Conservation (phyloP, 1,140 invertebrate genomes). For the Calliphora vicina region DNA sequence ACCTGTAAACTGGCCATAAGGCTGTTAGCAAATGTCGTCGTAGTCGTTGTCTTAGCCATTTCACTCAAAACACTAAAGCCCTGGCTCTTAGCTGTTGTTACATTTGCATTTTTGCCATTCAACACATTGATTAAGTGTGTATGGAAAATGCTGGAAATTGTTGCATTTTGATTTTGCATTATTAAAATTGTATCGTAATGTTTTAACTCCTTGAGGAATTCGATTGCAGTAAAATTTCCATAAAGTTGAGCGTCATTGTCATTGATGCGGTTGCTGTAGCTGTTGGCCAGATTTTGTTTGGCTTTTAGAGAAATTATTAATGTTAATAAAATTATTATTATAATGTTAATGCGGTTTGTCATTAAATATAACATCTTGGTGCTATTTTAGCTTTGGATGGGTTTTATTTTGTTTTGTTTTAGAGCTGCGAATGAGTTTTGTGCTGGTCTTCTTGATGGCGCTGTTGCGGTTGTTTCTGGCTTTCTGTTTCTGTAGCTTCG, state of each 20-base stretch:
- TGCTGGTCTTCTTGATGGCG: background rate
- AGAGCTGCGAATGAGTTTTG: background rate
- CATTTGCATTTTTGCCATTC: background rate
- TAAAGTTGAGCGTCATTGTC: background rate
- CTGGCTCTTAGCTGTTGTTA: background rate
- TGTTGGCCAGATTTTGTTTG: background rate
- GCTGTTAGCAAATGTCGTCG: conserved; percentile 15
- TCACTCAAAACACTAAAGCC: background rate
- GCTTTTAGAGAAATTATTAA: conserved; percentile 16
- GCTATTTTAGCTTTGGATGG: background rate
- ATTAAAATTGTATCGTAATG: conserved; percentile 28
- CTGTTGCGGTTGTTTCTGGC: background rate
- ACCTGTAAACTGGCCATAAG: conserved; percentile 43
- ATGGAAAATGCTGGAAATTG: background rate
- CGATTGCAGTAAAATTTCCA: conserved; percentile 5
- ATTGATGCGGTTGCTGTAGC: background rate
- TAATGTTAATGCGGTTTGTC: conserved; percentile 4
- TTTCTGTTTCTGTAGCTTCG: background rate
- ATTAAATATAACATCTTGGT: conserved; percentile 23
- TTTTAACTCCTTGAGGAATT: conserved; percentile 29
- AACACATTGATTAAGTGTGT: background rate
- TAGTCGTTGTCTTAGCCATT: background rate
- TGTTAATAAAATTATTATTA: conserved; percentile 31
- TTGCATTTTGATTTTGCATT: conserved; percentile 36
- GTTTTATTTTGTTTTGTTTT: background rate